Base-by-base conservation (phyloP, 2,888 invertebrate species). In the Phortica magna region DNA sequence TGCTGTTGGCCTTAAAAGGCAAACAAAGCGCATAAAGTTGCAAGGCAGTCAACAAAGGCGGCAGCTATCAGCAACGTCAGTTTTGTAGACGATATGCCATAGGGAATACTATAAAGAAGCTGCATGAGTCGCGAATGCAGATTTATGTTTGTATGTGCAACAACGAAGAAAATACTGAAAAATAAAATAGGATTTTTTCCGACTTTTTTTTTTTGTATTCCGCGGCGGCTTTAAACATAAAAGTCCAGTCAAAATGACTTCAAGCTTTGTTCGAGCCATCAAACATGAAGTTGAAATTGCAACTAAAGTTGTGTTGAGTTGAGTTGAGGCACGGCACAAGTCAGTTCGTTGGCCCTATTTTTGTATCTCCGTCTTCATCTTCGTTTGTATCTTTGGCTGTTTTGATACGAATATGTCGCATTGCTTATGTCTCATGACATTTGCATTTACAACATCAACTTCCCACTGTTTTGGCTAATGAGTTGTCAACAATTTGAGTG, bases 121-220 rank as follows among this genome's bases (percentile, higher is more conserved):
- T 59, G 68, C 42, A 59, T 19, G 68, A 22, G 57, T 10, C 71
- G 12, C 64, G 57, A 74, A 79, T 80, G 77, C 77, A 82, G 82
- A 87, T 87, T 87, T 87, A 85, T 84, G 88, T 86, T 85, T 87
- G 85, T 87, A 85, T 84, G 88, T 86, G 82, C 88, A 77, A 61
- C 48, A 80, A 79, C 86, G 80, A 84, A 59, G 31, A 55, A 31
- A 71, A 22, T 19, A 48, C 17, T 22, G 5, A 65, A n/a, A 65
- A 70, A 17, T 67, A 77, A 64, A 42, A 61, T 9, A 70, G 31
- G 41, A 9, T 65, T 65, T 39, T 41, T 39, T n/a, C n/a, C n/a
- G n/a, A n/a, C n/a, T n/a, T 65, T 53, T 53, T 53, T 53, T 31
- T 64, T 19, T 64, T n/a, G 64, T 22, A 6, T 64, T n/a, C n/a